phyloP scores from a whole-genome alignment of 2,888 invertebrate genomes.

The Cosmia pyralina region DNA sequence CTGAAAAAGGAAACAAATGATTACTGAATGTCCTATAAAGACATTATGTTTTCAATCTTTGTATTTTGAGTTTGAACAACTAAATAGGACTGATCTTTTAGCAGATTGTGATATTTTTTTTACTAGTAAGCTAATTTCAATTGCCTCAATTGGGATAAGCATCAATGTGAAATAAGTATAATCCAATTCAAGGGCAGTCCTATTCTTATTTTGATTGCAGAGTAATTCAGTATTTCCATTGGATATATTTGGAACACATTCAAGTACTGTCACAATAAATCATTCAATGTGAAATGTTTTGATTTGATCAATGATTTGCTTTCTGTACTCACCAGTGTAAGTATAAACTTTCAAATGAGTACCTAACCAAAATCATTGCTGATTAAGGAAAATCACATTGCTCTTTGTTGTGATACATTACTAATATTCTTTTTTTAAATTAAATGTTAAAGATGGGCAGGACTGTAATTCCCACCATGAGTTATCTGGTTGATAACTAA shows the following conservation, averaged over 20 bases:
- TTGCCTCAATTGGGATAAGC: not conserved
- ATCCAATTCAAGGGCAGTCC: not conserved
- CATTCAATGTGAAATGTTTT: conserved; percentile 4
- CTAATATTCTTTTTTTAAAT: not conserved
- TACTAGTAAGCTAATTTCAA: not conserved
- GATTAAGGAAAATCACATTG: not conserved
- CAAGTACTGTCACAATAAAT: conserved; percentile 25
- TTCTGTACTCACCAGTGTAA: not conserved
- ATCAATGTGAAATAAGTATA: not conserved
- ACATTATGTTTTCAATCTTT: not conserved
- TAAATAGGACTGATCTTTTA: not conserved
- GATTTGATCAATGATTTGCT: not conserved
- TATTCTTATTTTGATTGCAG: conserved; percentile 7
- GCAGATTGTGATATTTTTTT: not conserved
- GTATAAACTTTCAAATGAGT: not conserved
- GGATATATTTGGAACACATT: conserved; percentile 14
- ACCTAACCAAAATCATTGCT: not conserved
- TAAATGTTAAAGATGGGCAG: not conserved
- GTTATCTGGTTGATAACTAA: not conserved
- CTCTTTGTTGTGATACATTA: not conserved
- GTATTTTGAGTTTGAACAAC: not conserved
- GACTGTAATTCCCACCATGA: not conserved
- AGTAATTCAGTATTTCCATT: not conserved
- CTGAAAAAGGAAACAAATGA: conserved; percentile 63
- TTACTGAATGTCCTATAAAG: not conserved